These are phyloP conservation scores for Channallabes apus DNA, from an alignment of 2,797 vertebrate genomes.

Conservation along the genomic window DNA sequence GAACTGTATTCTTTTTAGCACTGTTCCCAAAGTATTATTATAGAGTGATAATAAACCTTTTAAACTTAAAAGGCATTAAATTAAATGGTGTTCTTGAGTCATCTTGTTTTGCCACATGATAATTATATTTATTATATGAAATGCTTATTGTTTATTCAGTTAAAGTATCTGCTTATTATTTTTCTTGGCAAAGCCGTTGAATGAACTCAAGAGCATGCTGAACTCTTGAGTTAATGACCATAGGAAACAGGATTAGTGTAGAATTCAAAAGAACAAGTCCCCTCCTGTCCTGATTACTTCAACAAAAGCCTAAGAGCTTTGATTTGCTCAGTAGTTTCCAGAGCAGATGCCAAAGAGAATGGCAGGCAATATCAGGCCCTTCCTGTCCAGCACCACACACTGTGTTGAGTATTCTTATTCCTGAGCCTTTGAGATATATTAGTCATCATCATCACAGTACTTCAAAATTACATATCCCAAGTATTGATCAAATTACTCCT, in stretches of 20 bases:
- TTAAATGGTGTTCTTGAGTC: not conserved
- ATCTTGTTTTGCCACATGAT: not conserved
- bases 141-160: not conserved
- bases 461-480: conserved; percentile 1
- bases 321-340: conserved; percentile 33
- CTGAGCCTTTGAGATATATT: conserved; percentile 5
- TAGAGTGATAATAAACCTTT: not conserved
- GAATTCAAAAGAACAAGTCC: conserved; percentile 3
- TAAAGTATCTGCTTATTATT: not conserved
- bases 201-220: not conserved
- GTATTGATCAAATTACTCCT: not conserved
- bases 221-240: conserved; percentile 1
- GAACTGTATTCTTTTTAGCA: not conserved
- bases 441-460: conserved; percentile 1
- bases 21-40: not conserved
- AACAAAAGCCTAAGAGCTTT: conserved; percentile 14
- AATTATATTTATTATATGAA: not conserved
- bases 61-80: too few species aligned
- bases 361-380: conserved; percentile 37
- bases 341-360: conserved; percentile 28
- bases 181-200: not conserved
- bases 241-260: conserved; percentile 17
- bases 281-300: conserved; percentile 28
- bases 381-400: conserved; percentile 48
- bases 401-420: conserved; percentile 32